Evolutionary conservation across 2,797 vertebrate genomes (phyloP).

Genomic region (Sparidentex hasta): DNA sequence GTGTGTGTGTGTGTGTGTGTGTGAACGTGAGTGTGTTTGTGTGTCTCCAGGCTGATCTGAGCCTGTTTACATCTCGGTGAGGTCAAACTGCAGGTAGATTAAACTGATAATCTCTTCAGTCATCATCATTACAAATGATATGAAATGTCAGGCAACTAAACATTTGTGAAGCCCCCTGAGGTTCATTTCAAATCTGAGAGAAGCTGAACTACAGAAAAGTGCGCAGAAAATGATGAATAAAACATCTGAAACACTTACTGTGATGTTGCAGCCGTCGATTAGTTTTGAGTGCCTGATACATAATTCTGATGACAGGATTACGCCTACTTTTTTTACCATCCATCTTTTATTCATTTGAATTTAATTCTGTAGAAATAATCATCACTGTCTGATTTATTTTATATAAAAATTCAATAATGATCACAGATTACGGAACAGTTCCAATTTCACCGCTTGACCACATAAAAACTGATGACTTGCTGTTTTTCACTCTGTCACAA

Average conservation of each 20-base stretch:
- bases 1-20: not conserved
- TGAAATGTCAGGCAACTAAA: not conserved
- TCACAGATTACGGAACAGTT: not conserved
- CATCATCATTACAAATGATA: not conserved
- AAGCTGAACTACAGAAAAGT: not conserved
- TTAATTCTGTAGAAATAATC: too few species aligned
- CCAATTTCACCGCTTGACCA: not conserved
- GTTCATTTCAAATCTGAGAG: not conserved
- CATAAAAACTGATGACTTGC: conserved; percentile 13
- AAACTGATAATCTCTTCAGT: conserved; percentile 38
- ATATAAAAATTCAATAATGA: not conserved
- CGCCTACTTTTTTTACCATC: too few species aligned
- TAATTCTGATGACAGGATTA: too few species aligned
- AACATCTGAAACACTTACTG: not conserved
- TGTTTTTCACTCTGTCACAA: not conserved
- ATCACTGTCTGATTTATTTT: too few species aligned
- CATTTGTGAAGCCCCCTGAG: not conserved
- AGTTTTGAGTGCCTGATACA: too few species aligned
- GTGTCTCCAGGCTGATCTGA: not conserved
- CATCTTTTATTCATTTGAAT: too few species aligned
- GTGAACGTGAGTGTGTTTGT: not conserved
- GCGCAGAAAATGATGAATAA: not conserved
- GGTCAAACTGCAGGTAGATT: conserved; percentile 31
- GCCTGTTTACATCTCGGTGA: conserved; percentile 32
- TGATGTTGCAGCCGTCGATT: not conserved